phyloP scores from a whole-genome alignment of 2,888 invertebrate genomes.

The Cepaea hortensis region DNA sequence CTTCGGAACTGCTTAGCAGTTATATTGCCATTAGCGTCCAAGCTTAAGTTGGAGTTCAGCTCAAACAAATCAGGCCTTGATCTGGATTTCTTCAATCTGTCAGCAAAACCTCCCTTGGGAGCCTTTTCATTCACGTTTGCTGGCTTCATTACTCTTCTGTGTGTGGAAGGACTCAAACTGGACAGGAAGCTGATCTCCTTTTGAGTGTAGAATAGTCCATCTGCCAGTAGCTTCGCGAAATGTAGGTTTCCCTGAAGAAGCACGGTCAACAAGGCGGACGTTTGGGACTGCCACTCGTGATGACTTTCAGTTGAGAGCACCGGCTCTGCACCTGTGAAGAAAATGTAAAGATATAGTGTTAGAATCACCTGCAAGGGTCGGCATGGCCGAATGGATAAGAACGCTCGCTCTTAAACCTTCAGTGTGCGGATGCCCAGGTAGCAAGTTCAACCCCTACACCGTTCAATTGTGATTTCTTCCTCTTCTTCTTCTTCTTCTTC shows the following conservation, averaged over 20 bases:
- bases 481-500: no score
- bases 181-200: constrained; percentile 1
- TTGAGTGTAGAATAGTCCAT: constrained; percentile 32
- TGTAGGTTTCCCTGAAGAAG: background rate
- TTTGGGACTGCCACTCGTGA: background rate
- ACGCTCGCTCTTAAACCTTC: no score
- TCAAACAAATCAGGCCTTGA: constrained; percentile 7
- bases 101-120: background rate
- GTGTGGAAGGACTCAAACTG: background rate
- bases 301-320: background rate
- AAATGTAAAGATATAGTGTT: background rate
- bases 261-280: background rate
- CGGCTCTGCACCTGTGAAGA: constrained; percentile 19
- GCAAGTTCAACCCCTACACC: no score
- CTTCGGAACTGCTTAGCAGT: background rate
- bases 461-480: no score
- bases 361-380: no score
- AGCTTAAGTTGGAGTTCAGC: background rate
- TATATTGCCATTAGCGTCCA: background rate
- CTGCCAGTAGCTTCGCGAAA: background rate
- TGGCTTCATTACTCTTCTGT: background rate
- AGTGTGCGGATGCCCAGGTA: no score
- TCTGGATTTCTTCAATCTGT: background rate
- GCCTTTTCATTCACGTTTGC: background rate
- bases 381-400: no score